phyloP scores from a whole-genome alignment of 2,888 invertebrate species.

The Celastrina argiolus region DNA sequence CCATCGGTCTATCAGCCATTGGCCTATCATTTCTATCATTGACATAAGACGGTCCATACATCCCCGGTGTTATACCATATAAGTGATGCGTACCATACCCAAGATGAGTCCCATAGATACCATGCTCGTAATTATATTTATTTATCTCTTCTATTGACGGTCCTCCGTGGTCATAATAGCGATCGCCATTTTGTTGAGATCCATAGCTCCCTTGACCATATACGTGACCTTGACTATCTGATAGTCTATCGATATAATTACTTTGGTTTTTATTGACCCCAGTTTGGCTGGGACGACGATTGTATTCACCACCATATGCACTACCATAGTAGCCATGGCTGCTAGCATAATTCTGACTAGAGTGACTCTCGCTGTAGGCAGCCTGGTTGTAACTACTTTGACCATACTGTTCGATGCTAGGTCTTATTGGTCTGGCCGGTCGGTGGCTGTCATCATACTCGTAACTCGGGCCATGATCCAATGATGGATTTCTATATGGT shows the following conservation, averaged over 20 bases:
- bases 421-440: background rate
- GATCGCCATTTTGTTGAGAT: background rate
- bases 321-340: conserved; percentile 27
- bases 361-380: conserved; percentile 34
- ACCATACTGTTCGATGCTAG: conserved; percentile 26
- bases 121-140: conserved; percentile 24
- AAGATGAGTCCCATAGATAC: conserved; percentile 34
- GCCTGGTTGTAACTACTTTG: conserved; percentile 31
- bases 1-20: conserved; percentile 20
- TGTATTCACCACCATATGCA: conserved; percentile 24
- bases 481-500: conserved; percentile 32
- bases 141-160: conserved; percentile 1
- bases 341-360: conserved; percentile 28
- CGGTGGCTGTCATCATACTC: conserved; percentile 9
- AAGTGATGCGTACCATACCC: conserved; percentile 37
- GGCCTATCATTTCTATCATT: conserved; percentile 27
- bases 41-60: conserved; percentile 28
- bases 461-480: conserved; percentile 22
- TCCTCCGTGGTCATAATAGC: background rate
- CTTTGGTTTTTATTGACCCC: conserved; percentile 4
- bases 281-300: background rate
- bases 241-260: background rate
- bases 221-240: background rate
- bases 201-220: background rate
- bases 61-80: conserved; percentile 35